Conservation (phyloP, 2,888 invertebrate species). For the Lapara coniferarum region DNA sequence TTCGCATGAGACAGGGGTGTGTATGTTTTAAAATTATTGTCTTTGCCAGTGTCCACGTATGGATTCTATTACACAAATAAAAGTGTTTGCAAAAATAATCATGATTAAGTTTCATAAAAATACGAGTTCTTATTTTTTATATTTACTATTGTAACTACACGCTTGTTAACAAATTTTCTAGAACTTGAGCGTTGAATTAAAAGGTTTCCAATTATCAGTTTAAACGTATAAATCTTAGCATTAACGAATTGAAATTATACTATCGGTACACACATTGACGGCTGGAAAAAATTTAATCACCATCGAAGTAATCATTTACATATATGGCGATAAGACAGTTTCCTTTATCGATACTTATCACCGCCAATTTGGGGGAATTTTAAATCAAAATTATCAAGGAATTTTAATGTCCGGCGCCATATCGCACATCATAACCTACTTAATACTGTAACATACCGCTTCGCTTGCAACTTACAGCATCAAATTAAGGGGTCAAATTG, state of each 20-base stretch:
- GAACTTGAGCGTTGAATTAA: too few species aligned
- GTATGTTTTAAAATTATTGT: neutral
- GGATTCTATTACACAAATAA: too few species aligned
- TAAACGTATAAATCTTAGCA: too few species aligned
- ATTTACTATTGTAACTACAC: too few species aligned
- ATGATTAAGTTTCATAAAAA: too few species aligned
- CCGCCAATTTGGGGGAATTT: neutral
- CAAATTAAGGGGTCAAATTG: constrained; percentile 26
- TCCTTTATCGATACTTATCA: neutral
- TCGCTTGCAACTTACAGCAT: constrained; percentile 16
- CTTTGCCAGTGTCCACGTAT: too few species aligned
- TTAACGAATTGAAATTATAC: too few species aligned
- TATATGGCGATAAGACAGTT: neutral
- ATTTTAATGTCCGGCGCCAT: neutral
- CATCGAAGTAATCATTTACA: neutral
- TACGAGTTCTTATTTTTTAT: too few species aligned
- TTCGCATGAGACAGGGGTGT: neutral
- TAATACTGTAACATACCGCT: neutral
- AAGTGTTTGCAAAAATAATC: too few species aligned
- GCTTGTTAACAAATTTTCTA: too few species aligned
- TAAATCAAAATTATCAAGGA: constrained; percentile 7
- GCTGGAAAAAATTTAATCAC: neutral
- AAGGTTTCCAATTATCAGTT: too few species aligned
- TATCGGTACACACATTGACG: too few species aligned
- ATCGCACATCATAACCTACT: neutral